Conservation (phyloP, 2,888 invertebrate species). For the Apodemia zela region DNA sequence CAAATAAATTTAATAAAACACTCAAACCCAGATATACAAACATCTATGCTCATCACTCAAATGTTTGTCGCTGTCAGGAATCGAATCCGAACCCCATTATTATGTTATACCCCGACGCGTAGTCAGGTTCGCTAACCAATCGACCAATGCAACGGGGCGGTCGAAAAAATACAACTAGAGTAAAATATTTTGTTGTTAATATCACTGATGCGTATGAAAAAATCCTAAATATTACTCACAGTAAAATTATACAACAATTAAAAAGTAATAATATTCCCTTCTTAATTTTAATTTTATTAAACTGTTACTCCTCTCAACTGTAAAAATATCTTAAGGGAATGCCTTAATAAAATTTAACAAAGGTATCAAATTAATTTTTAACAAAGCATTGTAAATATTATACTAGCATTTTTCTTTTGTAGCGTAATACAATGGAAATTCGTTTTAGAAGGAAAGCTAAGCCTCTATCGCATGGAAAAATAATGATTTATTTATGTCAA, state of each 20-base stretch:
- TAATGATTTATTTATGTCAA: constrained; percentile 81
- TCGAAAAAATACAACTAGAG: too few species aligned
- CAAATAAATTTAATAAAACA: too few species aligned
- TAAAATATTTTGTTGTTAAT: too few species aligned
- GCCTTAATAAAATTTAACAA: constrained; percentile 59
- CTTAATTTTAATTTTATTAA: constrained; percentile 11
- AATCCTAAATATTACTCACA: not conserved
- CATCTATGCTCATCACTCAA: too few species aligned
- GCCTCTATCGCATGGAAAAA: constrained; percentile 48
- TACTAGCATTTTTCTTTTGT: constrained; percentile 72
- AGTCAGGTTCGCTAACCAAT: too few species aligned
- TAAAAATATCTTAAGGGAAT: constrained; percentile 30
- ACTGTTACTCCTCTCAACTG: constrained; percentile 2
- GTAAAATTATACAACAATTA: not conserved
- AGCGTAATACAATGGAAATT: constrained; percentile 72
- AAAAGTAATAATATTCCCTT: not conserved
- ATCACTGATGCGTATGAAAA: too few species aligned
- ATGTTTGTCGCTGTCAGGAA: too few species aligned
- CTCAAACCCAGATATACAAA: too few species aligned
- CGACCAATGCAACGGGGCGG: too few species aligned
- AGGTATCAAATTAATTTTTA: constrained; percentile 78
- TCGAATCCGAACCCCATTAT: too few species aligned
- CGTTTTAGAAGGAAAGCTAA: constrained; percentile 49
- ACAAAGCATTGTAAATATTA: constrained; percentile 63
- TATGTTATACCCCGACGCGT: too few species aligned